Evolutionary conservation across 2,113 vertebrate species (phyloP), one percentile per base, ranked within the genome.

Genomic region (Bos indicus): DNA sequence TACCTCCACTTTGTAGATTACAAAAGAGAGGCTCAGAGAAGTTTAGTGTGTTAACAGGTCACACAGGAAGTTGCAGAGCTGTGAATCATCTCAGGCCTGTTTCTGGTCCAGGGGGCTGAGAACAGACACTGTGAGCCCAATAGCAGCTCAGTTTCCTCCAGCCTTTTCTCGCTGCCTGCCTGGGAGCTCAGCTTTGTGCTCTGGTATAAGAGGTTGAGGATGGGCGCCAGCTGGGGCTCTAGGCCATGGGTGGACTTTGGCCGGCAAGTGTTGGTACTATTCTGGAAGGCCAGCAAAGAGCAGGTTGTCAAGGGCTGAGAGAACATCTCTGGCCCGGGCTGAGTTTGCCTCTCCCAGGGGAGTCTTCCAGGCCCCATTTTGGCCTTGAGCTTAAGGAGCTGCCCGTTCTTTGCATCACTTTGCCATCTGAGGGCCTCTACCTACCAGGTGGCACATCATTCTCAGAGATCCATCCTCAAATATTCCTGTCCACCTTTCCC

Each of bases 121-220:
- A 86, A 23, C 52, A 60, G 33, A 67, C 19, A 23, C 74, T 16
- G 3, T n/a, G 88, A 78, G 40, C 10, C 23, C n/a, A 81, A 2
- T 1, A 33, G 12, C 17, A 23, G 0, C 21, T 16, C 33, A 1
- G 33, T 57, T n/a, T 7, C n/a, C 43, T 13, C 57, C 13, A 13
- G 5, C 11, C 30, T 6, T 16, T 33, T 23, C 28, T 16, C 57
- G 56, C 51, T 40, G 25, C 26, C n/a, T 6, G 59, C 30, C 21
- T 33, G 19, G 86, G 33, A 51, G 3, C 83, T 92, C 74, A 62
- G 87, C 26, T 51, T 46, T 33, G 19, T 30, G 21, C 36, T 91
- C 81, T 87, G 36, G 51, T 15, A 11, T 12, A 19, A 36, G 36
- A 59, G 25, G 28, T 23, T 88, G 56, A 91, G 25, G 36, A 14